phyloP scores from a whole-genome alignment of 2,113 vertebrate genomes.

The Gila orcuttii region DNA sequence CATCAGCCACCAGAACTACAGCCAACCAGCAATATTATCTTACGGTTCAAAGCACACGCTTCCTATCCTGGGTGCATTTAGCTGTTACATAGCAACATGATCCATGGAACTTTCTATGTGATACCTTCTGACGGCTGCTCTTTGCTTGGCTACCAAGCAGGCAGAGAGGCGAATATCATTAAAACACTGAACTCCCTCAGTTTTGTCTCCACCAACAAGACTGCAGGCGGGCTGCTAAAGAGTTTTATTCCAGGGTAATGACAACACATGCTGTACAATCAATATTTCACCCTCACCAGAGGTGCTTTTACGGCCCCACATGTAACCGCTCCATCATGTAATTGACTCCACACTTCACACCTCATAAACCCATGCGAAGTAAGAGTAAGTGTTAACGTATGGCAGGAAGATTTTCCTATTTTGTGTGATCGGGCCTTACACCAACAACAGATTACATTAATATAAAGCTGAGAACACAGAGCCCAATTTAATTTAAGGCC shows the following conservation, averaged over 20 bases:
- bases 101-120: neutral
- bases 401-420: neutral
- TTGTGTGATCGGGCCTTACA: neutral
- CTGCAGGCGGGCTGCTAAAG: neutral
- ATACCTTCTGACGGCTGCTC: neutral
- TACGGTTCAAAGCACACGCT: neutral
- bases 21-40: neutral
- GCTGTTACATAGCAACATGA: slow-evolving; percentile 3
- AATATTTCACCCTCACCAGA: neutral
- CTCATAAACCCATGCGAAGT: neutral
- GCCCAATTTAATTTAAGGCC: too few species aligned
- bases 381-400: neutral
- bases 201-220: neutral
- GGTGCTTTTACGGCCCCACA: neutral
- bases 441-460: neutral
- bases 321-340: neutral
- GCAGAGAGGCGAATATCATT: neutral
- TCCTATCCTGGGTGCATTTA: neutral
- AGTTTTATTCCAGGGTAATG: neutral
- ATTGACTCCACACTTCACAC: neutral
- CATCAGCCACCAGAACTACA: neutral
- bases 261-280: neutral
- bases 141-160: neutral
- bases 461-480: too few species aligned
- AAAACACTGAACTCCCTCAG: neutral